Conservation (phyloP, 2,113 vertebrate genomes). For the Neotragus moschatus region DNA sequence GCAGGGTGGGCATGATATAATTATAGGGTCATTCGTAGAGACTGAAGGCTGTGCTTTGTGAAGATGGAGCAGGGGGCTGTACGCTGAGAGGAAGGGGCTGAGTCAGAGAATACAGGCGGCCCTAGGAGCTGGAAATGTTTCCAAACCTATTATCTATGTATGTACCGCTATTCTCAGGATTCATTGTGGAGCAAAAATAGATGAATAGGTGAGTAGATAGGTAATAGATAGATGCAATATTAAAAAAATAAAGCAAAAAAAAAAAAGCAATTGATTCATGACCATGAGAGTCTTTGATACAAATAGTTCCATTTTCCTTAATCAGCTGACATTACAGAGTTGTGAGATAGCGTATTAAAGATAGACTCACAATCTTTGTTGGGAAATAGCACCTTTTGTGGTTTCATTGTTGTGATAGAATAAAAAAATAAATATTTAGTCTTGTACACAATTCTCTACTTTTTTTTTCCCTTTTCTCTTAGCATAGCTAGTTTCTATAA, state of each 20-base stretch:
- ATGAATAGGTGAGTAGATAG: neutral
- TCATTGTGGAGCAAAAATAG: neutral
- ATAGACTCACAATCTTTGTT: neutral
- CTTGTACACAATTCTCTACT: neutral
- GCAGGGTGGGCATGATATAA: neutral
- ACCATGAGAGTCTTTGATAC: neutral
- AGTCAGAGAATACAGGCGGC: neutral
- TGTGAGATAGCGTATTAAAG: neutral
- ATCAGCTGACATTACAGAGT: neutral
- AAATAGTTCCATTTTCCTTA: neutral
- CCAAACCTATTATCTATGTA: neutral
- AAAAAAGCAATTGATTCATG: neutral
- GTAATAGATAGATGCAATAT: neutral
- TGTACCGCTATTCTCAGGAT: neutral
- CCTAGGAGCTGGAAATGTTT: neutral
- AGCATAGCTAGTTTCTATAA: neutral
- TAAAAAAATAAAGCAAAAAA: neutral
- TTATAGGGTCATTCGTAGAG: neutral
- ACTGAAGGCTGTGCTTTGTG: neutral
- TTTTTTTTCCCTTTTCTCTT: neutral
- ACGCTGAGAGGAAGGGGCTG: accelerated
- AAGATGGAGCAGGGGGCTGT: neutral
- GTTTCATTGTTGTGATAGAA: neutral
- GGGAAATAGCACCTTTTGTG: neutral
- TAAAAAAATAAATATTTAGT: neutral